Conservation (phyloP, 2,888 invertebrate species). For the Lamellibrachia columna region DNA sequence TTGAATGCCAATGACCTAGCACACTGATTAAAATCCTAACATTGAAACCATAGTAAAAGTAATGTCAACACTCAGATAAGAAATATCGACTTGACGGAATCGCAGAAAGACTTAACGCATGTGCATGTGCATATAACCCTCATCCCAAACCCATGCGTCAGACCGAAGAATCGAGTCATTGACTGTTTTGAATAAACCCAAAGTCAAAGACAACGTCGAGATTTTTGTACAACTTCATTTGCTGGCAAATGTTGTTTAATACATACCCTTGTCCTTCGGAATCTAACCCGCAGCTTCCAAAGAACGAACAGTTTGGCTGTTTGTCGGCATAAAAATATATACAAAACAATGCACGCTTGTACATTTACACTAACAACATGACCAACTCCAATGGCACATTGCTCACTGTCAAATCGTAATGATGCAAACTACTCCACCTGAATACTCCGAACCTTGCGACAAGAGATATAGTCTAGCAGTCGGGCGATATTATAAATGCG, state of each 20-base stretch:
- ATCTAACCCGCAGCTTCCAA: constrained; percentile 16
- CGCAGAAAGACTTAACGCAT: not conserved
- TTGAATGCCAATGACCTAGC: not conserved
- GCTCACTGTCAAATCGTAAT: constrained; percentile 16
- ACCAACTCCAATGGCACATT: not conserved
- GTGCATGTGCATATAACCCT: not conserved
- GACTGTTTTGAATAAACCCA: not conserved
- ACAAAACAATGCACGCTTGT: constrained; percentile 12
- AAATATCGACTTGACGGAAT: not conserved
- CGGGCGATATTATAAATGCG: not conserved
- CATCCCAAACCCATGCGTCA: not conserved
- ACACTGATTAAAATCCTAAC: not conserved
- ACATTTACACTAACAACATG: constrained; percentile 16
- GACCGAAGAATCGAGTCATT: not conserved
- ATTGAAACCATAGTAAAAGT: not conserved
- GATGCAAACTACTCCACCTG: constrained; percentile 1
- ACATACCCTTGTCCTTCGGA: constrained; percentile 16
- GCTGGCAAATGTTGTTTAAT: not conserved
- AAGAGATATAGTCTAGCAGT: not conserved
- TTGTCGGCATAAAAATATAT: constrained; percentile 12
- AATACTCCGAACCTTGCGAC: constrained; percentile 7
- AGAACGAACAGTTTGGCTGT: constrained; percentile 16
- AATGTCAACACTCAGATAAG: not conserved
- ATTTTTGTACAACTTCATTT: not conserved
- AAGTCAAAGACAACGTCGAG: not conserved